phyloP scores from a whole-genome alignment of 2,888 invertebrate species.

The Branchipolynoe longqiensis region DNA sequence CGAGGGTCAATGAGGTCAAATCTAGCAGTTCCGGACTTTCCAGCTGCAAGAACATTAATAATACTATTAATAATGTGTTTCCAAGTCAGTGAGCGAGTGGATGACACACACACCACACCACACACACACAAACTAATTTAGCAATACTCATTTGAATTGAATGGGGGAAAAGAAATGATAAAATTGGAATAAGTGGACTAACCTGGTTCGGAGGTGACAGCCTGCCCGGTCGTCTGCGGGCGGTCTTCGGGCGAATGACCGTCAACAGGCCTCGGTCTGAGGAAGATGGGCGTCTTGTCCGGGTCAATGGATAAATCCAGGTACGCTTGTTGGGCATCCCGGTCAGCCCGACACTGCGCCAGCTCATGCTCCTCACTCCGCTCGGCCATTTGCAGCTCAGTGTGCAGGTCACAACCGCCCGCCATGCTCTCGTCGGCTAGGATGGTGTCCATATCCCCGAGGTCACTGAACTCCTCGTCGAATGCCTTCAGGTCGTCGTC shows the following conservation, averaged over 20 bases:
- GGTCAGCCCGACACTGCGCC: no score
- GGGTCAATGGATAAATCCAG: slow-evolving; percentile 3
- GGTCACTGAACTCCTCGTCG: slow-evolving; percentile 75
- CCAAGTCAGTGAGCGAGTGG: no score
- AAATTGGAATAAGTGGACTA: no score
- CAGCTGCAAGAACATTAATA: no score
- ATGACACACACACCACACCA: no score
- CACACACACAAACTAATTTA: no score
- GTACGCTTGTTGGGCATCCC: neutral
- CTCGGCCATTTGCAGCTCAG: slow-evolving; percentile 29
- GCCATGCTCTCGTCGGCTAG: slow-evolving; percentile 12
- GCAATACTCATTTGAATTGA: no score
- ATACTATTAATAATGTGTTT: no score
- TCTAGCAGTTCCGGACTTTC: no score
- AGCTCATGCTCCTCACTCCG: slow-evolving; percentile 6
- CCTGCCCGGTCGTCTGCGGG: slow-evolving; percentile 14
- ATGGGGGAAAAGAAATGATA: no score
- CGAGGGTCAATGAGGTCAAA: no score
- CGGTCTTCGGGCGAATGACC: neutral
- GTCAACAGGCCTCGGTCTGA: neutral
- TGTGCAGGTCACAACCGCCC: neutral
- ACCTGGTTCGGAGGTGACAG: neutral
- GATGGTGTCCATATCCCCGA: slow-evolving; percentile 63
- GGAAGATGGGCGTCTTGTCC: slow-evolving; percentile 6
- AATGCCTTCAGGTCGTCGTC: slow-evolving; percentile 73